Base-by-base conservation (phyloP, 2,797 vertebrate species). In the Enteromius thamalakanensis region DNA sequence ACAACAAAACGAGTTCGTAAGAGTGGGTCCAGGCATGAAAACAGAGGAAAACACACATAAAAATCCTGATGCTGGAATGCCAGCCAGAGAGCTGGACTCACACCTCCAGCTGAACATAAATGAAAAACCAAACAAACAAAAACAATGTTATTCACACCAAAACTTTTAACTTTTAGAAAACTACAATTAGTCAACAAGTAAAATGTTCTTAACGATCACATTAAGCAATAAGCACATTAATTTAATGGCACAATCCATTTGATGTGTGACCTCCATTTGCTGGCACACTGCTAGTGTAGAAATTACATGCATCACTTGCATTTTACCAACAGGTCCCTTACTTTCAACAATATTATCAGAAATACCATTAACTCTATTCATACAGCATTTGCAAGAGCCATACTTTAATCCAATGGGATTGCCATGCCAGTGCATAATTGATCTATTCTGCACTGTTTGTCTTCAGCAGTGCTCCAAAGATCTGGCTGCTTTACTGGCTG, bases 391-490 rank as follows among this genome's bases (percentile, higher is more conserved):
- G 4, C 79, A 87, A 88, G 90, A 90, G 87, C 68, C 49, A 82
- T 86, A 82, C 84, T 80, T 83, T 82, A 51, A 89, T 89, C 87
- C 69, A 86, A 51, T 75, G 83, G 34, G 79, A 90, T 86, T 84
- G 82, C 45, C 84, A 89, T 87, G 87, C 87, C 91, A 51, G 55
- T 7, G 86, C 79, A 85, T 84, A 90, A 82, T 88, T 86, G 88
- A 92, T 85, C 85, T 90, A 83, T 79, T 40, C 85, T 81, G 85
- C 75, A 90, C 90, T 89, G 89, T 91, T 89, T 88, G 86, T 82
- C 71, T 83, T 87, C 89, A 92, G 93, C 90, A 89, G 69, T 34
- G 79, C 72, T 84, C 75, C 87, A 76, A 88, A 88, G 88, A 87
- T 62, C 26, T 55, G 40, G 7, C 45, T 86, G 78, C 9, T 78